Percentiles rank a stretch among this genome's conserved stretches.
These are phyloP conservation scores for Belonocnema kinseyi DNA, from an alignment of 1,140 invertebrate species.

Conservation along the genomic window DNA sequence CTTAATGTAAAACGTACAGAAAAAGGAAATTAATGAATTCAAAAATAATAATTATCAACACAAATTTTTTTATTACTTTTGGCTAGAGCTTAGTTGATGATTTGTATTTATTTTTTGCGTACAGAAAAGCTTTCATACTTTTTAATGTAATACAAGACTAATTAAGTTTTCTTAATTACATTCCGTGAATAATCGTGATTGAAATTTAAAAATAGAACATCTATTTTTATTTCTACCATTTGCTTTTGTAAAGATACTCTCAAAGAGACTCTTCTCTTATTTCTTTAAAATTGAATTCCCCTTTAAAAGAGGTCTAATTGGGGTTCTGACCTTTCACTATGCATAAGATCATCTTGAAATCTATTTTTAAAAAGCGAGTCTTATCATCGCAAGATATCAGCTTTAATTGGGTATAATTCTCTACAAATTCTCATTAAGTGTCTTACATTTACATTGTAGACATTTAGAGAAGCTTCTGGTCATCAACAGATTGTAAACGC, in stretches of 20 bases:
- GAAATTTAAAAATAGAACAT: not conserved
- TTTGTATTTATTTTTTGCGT: too few species aligned
- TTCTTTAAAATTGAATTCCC: not conserved
- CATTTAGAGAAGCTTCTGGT: too few species aligned
- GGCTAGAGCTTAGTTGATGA: too few species aligned
- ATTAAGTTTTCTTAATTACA: not conserved
- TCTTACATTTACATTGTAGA: too few species aligned
- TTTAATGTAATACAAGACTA: constrained; percentile 29
- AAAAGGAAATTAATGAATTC: too few species aligned
- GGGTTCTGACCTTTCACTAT: not conserved
- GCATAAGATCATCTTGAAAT: not conserved
- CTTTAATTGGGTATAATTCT: too few species aligned
- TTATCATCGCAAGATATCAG: not conserved
- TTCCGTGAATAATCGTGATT: not conserved
- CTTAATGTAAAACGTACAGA: too few species aligned
- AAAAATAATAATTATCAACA: too few species aligned
- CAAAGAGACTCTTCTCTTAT: not conserved
- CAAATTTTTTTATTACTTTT: too few species aligned
- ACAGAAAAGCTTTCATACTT: constrained; percentile 26
- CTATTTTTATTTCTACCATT: not conserved
- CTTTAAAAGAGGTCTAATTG: not conserved
- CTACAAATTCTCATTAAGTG: too few species aligned
- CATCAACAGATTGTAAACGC: too few species aligned
- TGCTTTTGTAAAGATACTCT: not conserved
- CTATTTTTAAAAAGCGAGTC: not conserved